phyloP scores from a whole-genome alignment of 2,797 vertebrate genomes.

The Neopelma chrysocephalum region DNA sequence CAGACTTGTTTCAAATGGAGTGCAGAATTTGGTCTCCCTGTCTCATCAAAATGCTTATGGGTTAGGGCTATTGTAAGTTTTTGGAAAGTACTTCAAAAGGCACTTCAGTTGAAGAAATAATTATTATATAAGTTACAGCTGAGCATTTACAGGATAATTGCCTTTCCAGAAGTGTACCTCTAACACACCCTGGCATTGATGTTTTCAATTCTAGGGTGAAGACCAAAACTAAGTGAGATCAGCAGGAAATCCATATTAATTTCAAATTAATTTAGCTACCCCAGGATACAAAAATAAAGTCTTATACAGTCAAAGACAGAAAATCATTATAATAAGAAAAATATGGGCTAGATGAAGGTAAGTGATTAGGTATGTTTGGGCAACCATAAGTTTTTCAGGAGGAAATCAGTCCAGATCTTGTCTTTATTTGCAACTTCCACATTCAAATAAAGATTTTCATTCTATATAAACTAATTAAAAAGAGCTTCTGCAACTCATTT shows the following conservation, averaged over 20 bases:
- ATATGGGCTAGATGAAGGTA: slow-evolving; percentile 21
- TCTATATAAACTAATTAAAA: neutral
- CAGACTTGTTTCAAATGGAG: slow-evolving; percentile 31
- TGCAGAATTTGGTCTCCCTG: slow-evolving; percentile 26
- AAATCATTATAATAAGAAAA: slow-evolving; percentile 45
- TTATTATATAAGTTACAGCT: slow-evolving; percentile 68
- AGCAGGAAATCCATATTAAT: slow-evolving; percentile 61
- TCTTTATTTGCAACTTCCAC: slow-evolving; percentile 17
- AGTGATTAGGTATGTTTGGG: slow-evolving; percentile 8
- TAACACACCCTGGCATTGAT: slow-evolving; percentile 61
- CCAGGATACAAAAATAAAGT: slow-evolving; percentile 56
- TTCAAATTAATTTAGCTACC: slow-evolving; percentile 56
- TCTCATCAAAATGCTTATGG: slow-evolving; percentile 18
- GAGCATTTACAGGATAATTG: slow-evolving; percentile 69
- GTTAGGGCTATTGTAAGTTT: slow-evolving; percentile 42
- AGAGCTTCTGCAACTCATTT: neutral
- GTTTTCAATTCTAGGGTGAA: slow-evolving; percentile 52
- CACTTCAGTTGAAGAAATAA: slow-evolving; percentile 62
- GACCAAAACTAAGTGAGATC: slow-evolving; percentile 60
- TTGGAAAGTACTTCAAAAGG: slow-evolving; percentile 68
- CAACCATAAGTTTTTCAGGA: neutral
- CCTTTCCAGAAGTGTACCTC: slow-evolving; percentile 68
- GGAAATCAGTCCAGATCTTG: neutral
- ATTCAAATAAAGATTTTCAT: neutral
- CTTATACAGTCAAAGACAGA: neutral